Percentiles rank a stretch among this genome's conserved stretches.
These are phyloP conservation scores for Lepilemur ruficaudatus DNA, from an alignment of 2,797 vertebrate genomes.

Conservation along the genomic window DNA sequence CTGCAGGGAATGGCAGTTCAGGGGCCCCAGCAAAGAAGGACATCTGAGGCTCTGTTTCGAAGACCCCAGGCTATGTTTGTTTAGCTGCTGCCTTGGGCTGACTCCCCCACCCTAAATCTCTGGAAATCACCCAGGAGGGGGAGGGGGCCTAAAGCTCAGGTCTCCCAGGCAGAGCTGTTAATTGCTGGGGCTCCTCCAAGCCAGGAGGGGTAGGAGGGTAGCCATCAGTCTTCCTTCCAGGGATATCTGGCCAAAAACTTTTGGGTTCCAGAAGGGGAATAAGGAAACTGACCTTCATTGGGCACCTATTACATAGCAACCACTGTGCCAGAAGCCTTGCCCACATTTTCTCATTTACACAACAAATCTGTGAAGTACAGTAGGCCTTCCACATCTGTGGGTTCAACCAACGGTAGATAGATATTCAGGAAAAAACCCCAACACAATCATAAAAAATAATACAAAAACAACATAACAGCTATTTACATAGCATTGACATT, in stretches of 20 bases:
- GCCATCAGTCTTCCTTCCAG: neutral
- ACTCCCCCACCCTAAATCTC: neutral
- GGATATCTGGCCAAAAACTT: neutral
- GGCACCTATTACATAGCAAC: neutral
- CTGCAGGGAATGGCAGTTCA: neutral
- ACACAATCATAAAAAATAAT: neutral
- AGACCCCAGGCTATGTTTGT: constrained; percentile 47
- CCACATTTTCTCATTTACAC: neutral
- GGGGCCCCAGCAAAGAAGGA: neutral
- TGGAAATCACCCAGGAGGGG: constrained; percentile 19
- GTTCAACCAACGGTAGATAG: neutral
- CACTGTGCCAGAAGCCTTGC: neutral
- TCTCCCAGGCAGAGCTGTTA: neutral
- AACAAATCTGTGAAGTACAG: neutral
- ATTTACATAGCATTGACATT: neutral
- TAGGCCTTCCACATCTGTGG: neutral
- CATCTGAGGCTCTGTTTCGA: neutral
- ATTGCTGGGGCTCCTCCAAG: neutral
- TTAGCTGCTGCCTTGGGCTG: constrained; percentile 63
- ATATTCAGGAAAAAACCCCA: neutral
- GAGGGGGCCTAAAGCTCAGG: neutral
- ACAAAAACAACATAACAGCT: neutral
- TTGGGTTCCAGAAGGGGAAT: neutral
- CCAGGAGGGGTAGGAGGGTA: neutral
- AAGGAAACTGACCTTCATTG: neutral